Base-by-base conservation (phyloP, 92 coral and sea anemone species). In the Umimayanthus chanpuru region DNA sequence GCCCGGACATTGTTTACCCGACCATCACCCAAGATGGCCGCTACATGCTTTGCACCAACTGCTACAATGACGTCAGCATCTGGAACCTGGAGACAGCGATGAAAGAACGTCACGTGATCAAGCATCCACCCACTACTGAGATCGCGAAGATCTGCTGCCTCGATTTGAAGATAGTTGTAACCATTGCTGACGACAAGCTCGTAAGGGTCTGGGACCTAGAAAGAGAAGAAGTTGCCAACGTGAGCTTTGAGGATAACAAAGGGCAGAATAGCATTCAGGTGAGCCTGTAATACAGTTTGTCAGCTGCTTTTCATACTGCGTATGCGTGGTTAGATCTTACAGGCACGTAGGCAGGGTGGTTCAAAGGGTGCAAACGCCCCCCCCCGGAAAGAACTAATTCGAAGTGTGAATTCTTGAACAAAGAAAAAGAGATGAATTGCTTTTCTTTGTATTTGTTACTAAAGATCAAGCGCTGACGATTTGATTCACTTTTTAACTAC, bases 171-270 rank as follows among this genome's bases (percentile, higher is more conserved):
- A 87, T 92, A 77, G 93, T 94, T 44, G 94, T 95, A 73, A 97
- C 99, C 64, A 91, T 92, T 86, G 94, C 98, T 16, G 99, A 97
- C 86, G 96, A 95, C 88, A 92, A 90, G 86, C 72, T 97, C 84
- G 95, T 96, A 21, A 93, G 98, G 26, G 98, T 97, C 58, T 97
- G 99, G 99, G 99, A 97, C 80, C 89, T 97, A 53, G 98, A 94
- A 70, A 88, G 93, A 76, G 96, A 94, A 73, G 97, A 92, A 76
- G 92, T 86, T 28, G 72, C 93, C 41, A 93, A 95, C 18, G 98
- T 88, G 21, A 93, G 86, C 87, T 95, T 95, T 70, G 98, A 95
- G 78, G 96, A 91, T 94, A 97, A 93, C 95, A 94, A 93, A 85
- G 98, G 91, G 55, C 91, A 75, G 40, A 92, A 85, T 87, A 92